Base-by-base conservation (phyloP, 1,140 invertebrate genomes). In the Cotesia typhae region DNA sequence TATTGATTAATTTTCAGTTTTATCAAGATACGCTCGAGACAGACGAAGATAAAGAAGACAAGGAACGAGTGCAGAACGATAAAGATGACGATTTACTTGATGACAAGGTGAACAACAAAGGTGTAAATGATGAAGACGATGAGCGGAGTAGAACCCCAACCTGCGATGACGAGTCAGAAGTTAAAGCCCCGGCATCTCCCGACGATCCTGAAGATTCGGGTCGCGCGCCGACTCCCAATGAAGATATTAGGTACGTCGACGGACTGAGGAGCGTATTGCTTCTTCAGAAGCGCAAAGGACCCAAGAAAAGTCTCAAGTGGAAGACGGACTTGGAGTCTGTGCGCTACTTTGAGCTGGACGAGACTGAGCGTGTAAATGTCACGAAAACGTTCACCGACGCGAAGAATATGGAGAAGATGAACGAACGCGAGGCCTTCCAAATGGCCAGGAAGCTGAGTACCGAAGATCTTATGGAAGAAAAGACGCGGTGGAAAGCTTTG, bases 281-380 rank as follows among this genome's bases (percentile, higher is more conserved):
- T 57, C 88, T 91, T 74, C 90, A 92, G 72, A 92, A 92, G 78
- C 87, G 89, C 74, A 92, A 91, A 82, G 92, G 92, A 2, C 91
- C 92, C 0, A 96, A 96, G 79, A 95, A 96, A 83, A 90, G 88
- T 75, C 92, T 98, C 2, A 91, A 88, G 71, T 98, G 96, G 95
- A 93, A 92, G 79, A 89, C 90, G 6, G 92, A 96, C 66, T 86
- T 98, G 14, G 92, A 94, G 79, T 91, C 94, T 74, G 89, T 96
- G 55, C 91, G 92, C 77, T 96, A 93, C 80, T 98, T 98, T 84
- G 95, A 97, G 83, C 83, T 97, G 55, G 96, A 98, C 86, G 96
- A 97, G 87, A 97, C 92, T 3, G 96, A 98, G 87, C 90, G 96
- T 81, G 95, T 97, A 0, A 98, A 98, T 87, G 96, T 98, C 0